phyloP scores from a whole-genome alignment of 1,140 invertebrate genomes.

The Galleria mellonella region DNA sequence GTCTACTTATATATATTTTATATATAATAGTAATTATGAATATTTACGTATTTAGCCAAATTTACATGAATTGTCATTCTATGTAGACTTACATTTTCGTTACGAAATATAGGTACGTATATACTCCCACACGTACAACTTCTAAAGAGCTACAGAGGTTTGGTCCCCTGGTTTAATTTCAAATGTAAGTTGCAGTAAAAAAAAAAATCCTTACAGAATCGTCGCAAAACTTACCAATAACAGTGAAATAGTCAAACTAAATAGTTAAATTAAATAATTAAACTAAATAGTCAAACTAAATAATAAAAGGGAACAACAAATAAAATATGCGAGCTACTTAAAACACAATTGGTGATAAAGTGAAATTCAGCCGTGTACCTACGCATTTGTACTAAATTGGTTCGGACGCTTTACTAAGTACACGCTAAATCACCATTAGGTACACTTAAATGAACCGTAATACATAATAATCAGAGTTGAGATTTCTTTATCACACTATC shows the following conservation, averaged over 20 bases:
- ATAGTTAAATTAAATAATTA: too few species aligned
- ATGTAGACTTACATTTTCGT: neutral
- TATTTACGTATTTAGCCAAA: too few species aligned
- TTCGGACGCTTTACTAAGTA: conserved; percentile 31
- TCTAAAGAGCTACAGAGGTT: conserved; percentile 17
- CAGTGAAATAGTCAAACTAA: conserved; percentile 8
- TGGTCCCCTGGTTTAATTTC: conserved; percentile 16
- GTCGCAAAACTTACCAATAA: conserved; percentile 21
- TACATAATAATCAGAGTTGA: too few species aligned
- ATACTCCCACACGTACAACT: too few species aligned
- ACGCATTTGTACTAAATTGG: neutral
- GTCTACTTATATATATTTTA: too few species aligned
- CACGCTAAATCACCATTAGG: conserved; percentile 8
- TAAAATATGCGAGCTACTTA: conserved; percentile 8
- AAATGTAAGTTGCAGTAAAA: neutral
- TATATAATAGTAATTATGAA: neutral
- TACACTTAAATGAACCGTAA: too few species aligned
- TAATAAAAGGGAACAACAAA: conserved; percentile 9
- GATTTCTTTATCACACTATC: too few species aligned
- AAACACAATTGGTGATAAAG: conserved; percentile 1
- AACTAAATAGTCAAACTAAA: conserved; percentile 7
- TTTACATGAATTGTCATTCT: neutral
- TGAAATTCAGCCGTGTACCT: neutral
- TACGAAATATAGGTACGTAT: too few species aligned
- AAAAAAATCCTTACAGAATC: conserved; percentile 1